Percentiles rank a stretch among this genome's conserved stretches.
Conservation (phyloP, 2,113 vertebrate genomes). For the Danionella cerebrum region DNA sequence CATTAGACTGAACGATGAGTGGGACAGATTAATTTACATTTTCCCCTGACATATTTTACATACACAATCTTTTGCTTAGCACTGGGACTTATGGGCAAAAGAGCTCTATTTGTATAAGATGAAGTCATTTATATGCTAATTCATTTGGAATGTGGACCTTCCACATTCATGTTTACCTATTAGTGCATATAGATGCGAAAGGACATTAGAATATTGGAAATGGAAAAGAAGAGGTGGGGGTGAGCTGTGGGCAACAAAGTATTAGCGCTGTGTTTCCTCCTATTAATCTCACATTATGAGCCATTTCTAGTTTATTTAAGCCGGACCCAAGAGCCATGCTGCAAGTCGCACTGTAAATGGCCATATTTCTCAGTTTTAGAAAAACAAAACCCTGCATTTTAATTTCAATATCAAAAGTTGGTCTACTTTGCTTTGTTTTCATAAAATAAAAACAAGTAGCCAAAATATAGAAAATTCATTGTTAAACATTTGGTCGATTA, state of each 20-base stretch:
- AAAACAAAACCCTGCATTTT: constrained; percentile 14
- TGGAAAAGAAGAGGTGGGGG: constrained; percentile 32
- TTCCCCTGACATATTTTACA: constrained; percentile 69
- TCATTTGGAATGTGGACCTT: constrained; percentile 70
- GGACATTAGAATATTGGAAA: constrained; percentile 63
- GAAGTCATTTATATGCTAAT: constrained; percentile 83
- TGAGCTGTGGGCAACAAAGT: constrained; percentile 53
- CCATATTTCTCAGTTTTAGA: constrained; percentile 5
- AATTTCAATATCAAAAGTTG: too few relatives aligned
- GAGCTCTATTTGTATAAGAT: constrained; percentile 74
- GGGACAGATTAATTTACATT: constrained; percentile 72
- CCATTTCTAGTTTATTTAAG: constrained; percentile 56
- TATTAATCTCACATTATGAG: constrained; percentile 58
- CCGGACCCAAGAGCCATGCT: constrained; percentile 43
- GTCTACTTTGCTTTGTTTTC: too few relatives aligned
- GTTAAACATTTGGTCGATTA: too few relatives aligned
- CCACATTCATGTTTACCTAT: constrained; percentile 73
- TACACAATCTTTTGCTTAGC: constrained; percentile 70
- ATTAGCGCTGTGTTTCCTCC: constrained; percentile 62
- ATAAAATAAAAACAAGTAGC: too few relatives aligned
- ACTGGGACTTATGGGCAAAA: constrained; percentile 68
- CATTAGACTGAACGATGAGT: constrained; percentile 68
- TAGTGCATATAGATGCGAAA: constrained; percentile 67
- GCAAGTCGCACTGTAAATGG: constrained; percentile 27
- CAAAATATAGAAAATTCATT: too few relatives aligned